Base-by-base conservation (phyloP, 1,140 invertebrate species). In the Patella vulgata region DNA sequence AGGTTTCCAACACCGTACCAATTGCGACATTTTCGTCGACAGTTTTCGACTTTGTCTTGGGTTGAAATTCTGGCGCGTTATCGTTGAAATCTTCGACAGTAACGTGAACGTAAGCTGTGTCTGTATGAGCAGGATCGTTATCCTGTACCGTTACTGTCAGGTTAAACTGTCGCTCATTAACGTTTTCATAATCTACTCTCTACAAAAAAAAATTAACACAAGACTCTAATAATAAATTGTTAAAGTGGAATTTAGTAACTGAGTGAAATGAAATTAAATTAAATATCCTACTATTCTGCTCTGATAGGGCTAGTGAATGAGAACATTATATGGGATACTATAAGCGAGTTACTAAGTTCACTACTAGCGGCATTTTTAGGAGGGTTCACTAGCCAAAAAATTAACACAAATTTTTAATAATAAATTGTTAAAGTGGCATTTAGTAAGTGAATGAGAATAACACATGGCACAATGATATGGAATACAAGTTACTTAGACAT, bases 11-110 rank as follows among this genome's bases (percentile, higher is more conserved):
- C 17, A 65, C 48, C 12, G 68, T 67, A n/a, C 70, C 70, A 43
- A 59, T 60, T 21, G 54, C 19, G 19, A 68, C 63, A 47, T 75
- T 69, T 58, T 78, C 75, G 33, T 39, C 44, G 33, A 60, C 53
- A 11, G 48, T 31, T 25, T 66, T 64, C n/a, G 57, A 67, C 31
- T 68, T 58, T 12, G 73, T 68, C 53, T 66, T 67, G 9, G 66
- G 54, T 5, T 48, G 50, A 47, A 78, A 78, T 31, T 64, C 60
- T 25, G 78, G 75, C 6, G 66, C 60, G 52, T 78, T 77, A 59
- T 79, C 77, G 60, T 79, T 79, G 42, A 68, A 71, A 61, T 79
- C 77, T n/a, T 68, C 59, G 0, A 79, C 73, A 8, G 57, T 70
- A 9, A 77, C 71, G 42, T 75, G 70, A 9, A 77, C 70, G 46